Evolutionary conservation across 2,113 vertebrate genomes (phyloP).

Genomic region (Neolamprologus toae): DNA sequence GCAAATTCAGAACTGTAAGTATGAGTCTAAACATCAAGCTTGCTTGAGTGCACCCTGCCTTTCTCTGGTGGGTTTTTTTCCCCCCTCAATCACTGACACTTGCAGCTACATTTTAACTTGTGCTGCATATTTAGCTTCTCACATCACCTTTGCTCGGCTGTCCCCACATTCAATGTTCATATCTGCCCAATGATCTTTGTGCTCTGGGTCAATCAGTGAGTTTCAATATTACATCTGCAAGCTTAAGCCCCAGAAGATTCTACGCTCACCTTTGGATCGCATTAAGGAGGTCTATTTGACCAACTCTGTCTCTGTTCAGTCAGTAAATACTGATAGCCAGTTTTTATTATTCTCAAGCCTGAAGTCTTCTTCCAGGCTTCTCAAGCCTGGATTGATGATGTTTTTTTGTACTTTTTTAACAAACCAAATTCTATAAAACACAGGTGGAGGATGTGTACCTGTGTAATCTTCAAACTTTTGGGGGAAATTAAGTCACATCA

Average conservation of each 20-base stretch:
- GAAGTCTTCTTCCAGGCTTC: neutral
- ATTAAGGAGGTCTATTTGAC: neutral
- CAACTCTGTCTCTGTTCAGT: neutral
- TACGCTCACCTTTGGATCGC: neutral
- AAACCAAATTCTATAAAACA: neutral
- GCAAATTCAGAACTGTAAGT: neutral
- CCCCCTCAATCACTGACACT: fast-evolving
- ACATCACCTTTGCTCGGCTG: neutral
- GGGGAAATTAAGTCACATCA: neutral
- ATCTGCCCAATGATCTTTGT: neutral
- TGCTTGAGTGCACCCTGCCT: neutral
- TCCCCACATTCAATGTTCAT: neutral
- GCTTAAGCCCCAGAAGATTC: neutral
- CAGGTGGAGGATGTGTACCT: neutral
- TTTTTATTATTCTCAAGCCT: neutral
- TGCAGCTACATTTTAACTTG: neutral
- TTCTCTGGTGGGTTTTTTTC: fast-evolving
- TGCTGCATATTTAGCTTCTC: neutral
- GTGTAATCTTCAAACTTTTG: neutral
- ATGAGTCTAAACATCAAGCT: neutral
- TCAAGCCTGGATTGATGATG: neutral
- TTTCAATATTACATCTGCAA: neutral
- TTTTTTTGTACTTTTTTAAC: neutral
- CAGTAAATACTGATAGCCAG: neutral
- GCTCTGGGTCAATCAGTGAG: neutral